Evolutionary conservation across 2,888 invertebrate species (phyloP).

Genomic region (Meteorus colon): DNA sequence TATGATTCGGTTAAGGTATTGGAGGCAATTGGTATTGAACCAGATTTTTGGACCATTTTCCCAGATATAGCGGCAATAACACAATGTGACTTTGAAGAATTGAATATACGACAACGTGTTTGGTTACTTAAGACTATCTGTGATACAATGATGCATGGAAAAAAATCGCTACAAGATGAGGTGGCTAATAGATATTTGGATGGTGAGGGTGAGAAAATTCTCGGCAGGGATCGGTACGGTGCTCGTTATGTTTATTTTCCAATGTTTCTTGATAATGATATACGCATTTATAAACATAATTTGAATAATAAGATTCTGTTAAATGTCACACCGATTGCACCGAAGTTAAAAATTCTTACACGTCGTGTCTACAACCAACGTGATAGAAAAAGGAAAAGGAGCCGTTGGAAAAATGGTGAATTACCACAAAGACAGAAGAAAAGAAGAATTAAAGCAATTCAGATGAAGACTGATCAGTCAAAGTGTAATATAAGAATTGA

Average conservation of each 20-base stretch:
- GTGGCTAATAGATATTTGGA: conserved; percentile 73
- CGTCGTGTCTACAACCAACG: conserved; percentile 40
- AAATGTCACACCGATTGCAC: conserved; percentile 57
- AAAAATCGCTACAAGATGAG: conserved; percentile 75
- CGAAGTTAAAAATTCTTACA: conserved; percentile 50
- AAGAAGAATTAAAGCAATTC: conserved; percentile 38
- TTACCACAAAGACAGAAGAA: conserved; percentile 49
- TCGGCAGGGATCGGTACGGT: conserved; percentile 75
- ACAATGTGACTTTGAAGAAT: conserved; percentile 74
- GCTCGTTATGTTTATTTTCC: conserved; percentile 76
- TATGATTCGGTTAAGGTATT: conserved; percentile 71
- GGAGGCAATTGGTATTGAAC: conserved; percentile 75
- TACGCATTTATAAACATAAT: conserved; percentile 74
- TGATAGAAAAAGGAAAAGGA: conserved; percentile 54
- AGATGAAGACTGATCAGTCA: background rate
- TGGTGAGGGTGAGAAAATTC: conserved; percentile 72
- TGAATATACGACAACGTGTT: conserved; percentile 74
- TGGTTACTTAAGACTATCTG: conserved; percentile 77
- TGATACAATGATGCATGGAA: conserved; percentile 74
- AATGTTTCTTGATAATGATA: conserved; percentile 75
- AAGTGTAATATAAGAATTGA: conserved; percentile 18
- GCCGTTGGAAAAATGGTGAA: conserved; percentile 62
- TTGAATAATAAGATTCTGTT: conserved; percentile 66
- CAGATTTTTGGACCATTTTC: conserved; percentile 75
- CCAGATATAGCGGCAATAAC: conserved; percentile 74